phyloP scores from a whole-genome alignment of 2,797 vertebrate species.

The Avahi laniger region DNA sequence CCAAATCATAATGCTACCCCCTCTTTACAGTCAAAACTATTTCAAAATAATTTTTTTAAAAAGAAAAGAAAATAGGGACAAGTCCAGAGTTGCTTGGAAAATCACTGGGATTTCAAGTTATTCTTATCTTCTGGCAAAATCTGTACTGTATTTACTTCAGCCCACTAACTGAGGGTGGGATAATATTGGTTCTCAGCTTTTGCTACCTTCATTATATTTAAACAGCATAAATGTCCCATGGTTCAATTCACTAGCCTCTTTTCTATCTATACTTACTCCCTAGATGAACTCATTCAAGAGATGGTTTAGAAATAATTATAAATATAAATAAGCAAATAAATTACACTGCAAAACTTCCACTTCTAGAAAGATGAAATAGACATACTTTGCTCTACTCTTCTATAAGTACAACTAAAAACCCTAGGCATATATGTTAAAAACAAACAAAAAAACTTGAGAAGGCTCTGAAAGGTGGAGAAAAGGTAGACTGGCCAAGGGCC shows the following conservation, averaged over 20 bases:
- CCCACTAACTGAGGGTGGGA: too few relatives aligned
- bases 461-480: background rate
- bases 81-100: background rate
- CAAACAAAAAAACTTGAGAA: background rate
- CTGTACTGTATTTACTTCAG: too few relatives aligned
- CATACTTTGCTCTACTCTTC: background rate
- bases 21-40: background rate
- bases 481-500: background rate
- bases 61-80: background rate
- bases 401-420: background rate
- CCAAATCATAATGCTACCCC: too few relatives aligned
- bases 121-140: background rate
- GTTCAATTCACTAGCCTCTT: background rate
- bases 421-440: background rate
- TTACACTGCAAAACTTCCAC: background rate
- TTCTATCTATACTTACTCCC: background rate
- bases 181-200: background rate
- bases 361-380: background rate
- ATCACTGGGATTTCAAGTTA: background rate
- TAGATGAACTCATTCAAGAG: background rate
- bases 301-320: background rate
- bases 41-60: background rate
- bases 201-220: background rate
- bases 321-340: background rate
- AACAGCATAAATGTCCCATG: background rate